Base-by-base conservation (phyloP, 2,888 invertebrate species). In the Drosophila imparisetae region DNA sequence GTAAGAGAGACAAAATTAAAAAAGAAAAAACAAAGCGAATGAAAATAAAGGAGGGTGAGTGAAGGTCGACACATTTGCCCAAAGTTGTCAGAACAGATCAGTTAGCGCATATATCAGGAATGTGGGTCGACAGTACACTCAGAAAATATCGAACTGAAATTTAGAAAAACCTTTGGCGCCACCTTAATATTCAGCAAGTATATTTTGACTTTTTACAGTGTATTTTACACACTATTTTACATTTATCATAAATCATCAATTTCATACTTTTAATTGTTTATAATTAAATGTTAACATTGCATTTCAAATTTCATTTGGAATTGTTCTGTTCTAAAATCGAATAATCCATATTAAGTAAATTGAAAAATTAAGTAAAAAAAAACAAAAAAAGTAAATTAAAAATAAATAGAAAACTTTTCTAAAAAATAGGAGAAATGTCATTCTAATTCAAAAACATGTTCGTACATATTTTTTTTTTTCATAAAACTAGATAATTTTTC, bases 51-150 rank as follows among this genome's bases (percentile, higher is more conserved):
- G 18, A 34, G 34, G 15, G n/a, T 27, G 66, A 50, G 18, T 21
- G 34, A 27, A 21, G 55, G 18, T 38, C 24, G 55, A 67, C 67
- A 29, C 67, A 42, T 34, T 66, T 66, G 27, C 13, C 24, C 21
- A 1, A 52, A 29, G 42, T 38, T 59, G 68, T 40, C 60, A 53
- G 53, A 53, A 53, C 32, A 59, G 68, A 69, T 69, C 68, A 34
- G 38, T 34, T 48, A 8, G 21, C 45, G 53, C 69, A 60, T 60
- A 49, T 49, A 60, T 69, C 52, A 54, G 53, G 61, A 40, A 60
- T 69, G 54, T 60, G 60, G 70, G 11, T 48, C 50, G 32, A 27
- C 38, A n/a, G 10, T 18, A 24, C 34, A 53, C 34, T 54, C 21
- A 2, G 24, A 15, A 53, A 53, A 45, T 45, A 15, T 45, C 15